A percentile compares a stretch with the other conserved stretches of the same genome.
Conservation (phyloP, 1,140 invertebrate species). For the Papilio machaon region DNA sequence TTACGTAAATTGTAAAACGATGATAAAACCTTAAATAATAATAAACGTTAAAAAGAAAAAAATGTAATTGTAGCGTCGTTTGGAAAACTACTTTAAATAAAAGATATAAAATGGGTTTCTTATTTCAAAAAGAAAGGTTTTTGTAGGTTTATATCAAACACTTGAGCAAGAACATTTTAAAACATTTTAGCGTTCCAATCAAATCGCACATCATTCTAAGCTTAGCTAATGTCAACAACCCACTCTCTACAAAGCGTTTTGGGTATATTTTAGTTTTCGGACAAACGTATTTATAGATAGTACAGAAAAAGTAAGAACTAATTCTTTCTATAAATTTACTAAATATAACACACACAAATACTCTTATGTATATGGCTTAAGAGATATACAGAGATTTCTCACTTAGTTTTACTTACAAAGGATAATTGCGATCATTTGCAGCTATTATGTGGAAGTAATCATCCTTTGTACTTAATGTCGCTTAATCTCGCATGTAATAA, state of each 20-base stretch:
- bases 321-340: neutral
- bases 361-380: no score
- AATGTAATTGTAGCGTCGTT: neutral
- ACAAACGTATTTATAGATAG: neutral
- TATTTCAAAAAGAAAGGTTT: neutral
- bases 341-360: no score
- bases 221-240: neutral
- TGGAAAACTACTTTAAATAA: no score
- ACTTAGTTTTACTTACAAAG: neutral
- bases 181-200: neutral
- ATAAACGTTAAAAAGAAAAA: neutral
- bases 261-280: neutral
- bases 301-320: neutral
- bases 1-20: neutral
- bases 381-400: neutral
- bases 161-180: neutral
- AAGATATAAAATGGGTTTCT: no score
- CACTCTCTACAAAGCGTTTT: neutral
- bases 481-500: neutral
- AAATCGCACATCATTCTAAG: neutral
- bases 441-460: conserved; percentile 1
- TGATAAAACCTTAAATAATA: neutral
- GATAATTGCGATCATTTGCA: neutral
- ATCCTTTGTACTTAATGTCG: neutral
- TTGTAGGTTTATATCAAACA: neutral